These are phyloP conservation scores for Hepsetus odoe DNA, from an alignment of 2,113 vertebrate species.

Conservation along the genomic window DNA sequence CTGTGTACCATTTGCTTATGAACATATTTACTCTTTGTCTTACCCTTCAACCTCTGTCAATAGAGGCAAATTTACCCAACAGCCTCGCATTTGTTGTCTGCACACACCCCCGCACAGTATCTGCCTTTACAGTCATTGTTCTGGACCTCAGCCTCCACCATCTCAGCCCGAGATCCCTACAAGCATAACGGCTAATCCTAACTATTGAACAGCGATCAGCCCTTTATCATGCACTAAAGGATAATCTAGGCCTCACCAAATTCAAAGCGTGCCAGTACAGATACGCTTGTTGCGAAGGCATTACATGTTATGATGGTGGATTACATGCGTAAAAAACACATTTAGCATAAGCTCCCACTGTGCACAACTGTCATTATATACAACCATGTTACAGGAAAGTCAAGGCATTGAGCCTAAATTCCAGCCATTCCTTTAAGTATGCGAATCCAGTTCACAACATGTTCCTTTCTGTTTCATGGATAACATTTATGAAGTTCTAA, in stretches of 20 bases:
- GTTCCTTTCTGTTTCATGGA: not conserved
- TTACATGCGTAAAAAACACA: not conserved
- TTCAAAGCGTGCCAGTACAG: not conserved
- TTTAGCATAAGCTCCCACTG: not conserved
- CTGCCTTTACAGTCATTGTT: not conserved
- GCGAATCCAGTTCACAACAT: not conserved
- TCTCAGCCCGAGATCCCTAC: constrained; percentile 26
- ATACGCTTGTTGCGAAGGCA: not conserved
- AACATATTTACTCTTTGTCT: constrained; percentile 16
- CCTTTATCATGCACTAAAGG: constrained; percentile 28
- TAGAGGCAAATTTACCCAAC: not conserved
- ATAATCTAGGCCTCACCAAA: constrained; percentile 51
- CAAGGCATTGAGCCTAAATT: not conserved
- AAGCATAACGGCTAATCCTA: constrained; percentile 27
- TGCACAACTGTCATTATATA: not conserved
- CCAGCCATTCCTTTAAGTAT: not conserved
- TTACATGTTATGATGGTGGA: not conserved
- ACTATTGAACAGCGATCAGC: constrained; percentile 15
- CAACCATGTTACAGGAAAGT: not conserved
- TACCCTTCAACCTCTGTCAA: constrained; percentile 7
- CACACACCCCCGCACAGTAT: constrained; percentile 12
- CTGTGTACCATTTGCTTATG: not conserved
- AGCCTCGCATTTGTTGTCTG: constrained; percentile 9
- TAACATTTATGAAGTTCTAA: not conserved
- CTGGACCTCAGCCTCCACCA: constrained; percentile 20